phyloP scores from a whole-genome alignment of 2,113 vertebrate species.

The Tautogolabrus adspersus region DNA sequence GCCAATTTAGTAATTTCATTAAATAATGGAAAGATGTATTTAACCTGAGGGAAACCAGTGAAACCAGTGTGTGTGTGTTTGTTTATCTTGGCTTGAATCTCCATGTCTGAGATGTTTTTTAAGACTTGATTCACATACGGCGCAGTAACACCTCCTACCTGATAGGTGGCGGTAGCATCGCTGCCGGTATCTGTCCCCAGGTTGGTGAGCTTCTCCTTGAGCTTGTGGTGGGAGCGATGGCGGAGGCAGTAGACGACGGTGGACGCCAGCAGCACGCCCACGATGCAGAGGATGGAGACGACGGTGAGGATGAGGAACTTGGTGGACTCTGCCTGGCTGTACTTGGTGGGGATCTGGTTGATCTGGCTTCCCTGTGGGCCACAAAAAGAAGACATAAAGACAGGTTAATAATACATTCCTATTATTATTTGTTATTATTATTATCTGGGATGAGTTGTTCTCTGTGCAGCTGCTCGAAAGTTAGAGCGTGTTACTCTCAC shows the following conservation, averaged over 20 bases:
- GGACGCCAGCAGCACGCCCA: conserved; percentile 90
- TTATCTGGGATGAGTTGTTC: not conserved
- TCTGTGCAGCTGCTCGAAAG: not conserved
- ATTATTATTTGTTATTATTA: not conserved
- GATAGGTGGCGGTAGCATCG: conserved; percentile 91
- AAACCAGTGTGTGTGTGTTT: no score
- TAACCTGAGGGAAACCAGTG: no score
- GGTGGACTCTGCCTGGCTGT: conserved; percentile 89
- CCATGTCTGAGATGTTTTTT: no score
- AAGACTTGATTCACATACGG: no score
- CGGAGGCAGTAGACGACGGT: conserved; percentile 91
- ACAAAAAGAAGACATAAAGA: conserved; percentile 1
- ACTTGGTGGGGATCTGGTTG: conserved; percentile 85
- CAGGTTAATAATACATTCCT: not conserved
- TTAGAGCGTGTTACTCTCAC: not conserved
- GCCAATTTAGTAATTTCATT: no score
- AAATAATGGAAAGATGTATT: no score
- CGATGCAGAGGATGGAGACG: conserved; percentile 90
- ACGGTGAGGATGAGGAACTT: conserved; percentile 94
- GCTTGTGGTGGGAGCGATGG: conserved; percentile 89
- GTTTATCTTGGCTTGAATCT: no score
- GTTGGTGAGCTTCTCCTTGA: conserved; percentile 91
- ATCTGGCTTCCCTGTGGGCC: conserved; percentile 85
- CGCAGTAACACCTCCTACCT: conserved; percentile 84
- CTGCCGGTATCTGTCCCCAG: conserved; percentile 82